Evolutionary conservation across 2,888 invertebrate species (phyloP).

Genomic region (Drosophila neutralis): DNA sequence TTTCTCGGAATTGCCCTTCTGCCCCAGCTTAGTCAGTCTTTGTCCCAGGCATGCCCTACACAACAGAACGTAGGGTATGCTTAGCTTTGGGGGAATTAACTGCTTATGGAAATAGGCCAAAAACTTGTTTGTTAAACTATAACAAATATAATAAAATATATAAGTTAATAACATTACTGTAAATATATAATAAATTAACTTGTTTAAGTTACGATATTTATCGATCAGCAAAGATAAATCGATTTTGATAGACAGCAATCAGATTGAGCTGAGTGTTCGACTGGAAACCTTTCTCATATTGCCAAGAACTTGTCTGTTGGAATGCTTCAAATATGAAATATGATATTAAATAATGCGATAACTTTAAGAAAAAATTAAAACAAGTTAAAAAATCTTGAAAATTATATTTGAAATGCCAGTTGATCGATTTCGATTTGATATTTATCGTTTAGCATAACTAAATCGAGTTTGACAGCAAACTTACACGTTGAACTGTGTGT

Average conservation of each 20-base stretch:
- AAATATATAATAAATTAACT: neutral
- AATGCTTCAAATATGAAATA: neutral
- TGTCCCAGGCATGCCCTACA: slow-evolving; percentile 42
- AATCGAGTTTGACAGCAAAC: neutral
- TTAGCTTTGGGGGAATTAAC: neutral
- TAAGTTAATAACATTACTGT: too few species aligned
- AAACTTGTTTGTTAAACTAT: too few species aligned
- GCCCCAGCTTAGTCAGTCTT: slow-evolving; percentile 52
- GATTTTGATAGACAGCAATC: neutral
- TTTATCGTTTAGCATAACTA: neutral
- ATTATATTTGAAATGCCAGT: neutral
- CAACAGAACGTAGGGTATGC: neutral
- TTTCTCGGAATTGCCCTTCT: slow-evolving; percentile 69
- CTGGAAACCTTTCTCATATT: neutral
- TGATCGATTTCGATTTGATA: too few species aligned
- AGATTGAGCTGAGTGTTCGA: too few species aligned
- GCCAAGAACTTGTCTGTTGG: neutral
- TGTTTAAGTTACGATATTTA: neutral
- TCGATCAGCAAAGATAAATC: neutral
- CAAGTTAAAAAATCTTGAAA: neutral
- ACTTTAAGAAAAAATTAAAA: neutral
- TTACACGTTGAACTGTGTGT: neutral
- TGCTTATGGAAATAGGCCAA: neutral
- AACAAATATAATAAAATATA: too few species aligned
- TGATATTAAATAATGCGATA: neutral